Percentiles rank a stretch among this genome's conserved stretches.
Evolutionary conservation across 2,888 invertebrate genomes (phyloP).

Genomic region (Idaea straminata): DNA sequence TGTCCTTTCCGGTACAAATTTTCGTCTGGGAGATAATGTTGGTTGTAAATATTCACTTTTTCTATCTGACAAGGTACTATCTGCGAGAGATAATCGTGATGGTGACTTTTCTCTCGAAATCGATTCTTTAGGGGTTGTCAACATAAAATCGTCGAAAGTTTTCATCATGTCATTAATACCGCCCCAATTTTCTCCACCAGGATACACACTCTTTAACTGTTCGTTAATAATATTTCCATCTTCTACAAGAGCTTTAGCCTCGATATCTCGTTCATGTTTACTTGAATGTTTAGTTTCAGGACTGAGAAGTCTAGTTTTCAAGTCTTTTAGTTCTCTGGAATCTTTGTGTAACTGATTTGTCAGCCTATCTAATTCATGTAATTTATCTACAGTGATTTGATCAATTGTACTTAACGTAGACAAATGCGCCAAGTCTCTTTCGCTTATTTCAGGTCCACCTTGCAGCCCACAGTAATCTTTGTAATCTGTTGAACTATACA

Average conservation of each 20-base stretch:
- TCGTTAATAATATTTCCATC: conserved; percentile 85
- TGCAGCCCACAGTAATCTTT: conserved; percentile 86
- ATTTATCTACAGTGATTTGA: conserved; percentile 88
- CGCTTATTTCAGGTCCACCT: conserved; percentile 86
- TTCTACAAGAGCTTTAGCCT: conserved; percentile 81
- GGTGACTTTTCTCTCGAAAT: conserved; percentile 79
- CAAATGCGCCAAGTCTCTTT: conserved; percentile 88
- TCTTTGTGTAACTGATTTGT: conserved; percentile 89
- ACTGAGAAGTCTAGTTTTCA: conserved; percentile 85
- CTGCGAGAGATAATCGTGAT: conserved; percentile 82
- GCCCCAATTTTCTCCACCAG: conserved; percentile 84
- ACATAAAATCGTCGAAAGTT: conserved; percentile 81
- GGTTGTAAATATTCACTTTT: conserved; percentile 82
- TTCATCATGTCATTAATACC: conserved; percentile 84
- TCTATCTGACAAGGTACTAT: conserved; percentile 82
- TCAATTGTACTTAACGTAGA: conserved; percentile 88
- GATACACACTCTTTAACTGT: conserved; percentile 84
- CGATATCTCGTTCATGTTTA: conserved; percentile 77
- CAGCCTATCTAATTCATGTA: conserved; percentile 88
- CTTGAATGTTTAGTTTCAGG: conserved; percentile 77
- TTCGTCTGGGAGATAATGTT: conserved; percentile 80
- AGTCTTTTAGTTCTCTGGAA: conserved; percentile 87
- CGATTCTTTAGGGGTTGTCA: conserved; percentile 74
- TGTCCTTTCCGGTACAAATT: conserved; percentile 78
- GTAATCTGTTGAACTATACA: conserved; percentile 88